Evolutionary conservation across 2,888 invertebrate species (phyloP).

Genomic region (Therioaphis trifolii): DNA sequence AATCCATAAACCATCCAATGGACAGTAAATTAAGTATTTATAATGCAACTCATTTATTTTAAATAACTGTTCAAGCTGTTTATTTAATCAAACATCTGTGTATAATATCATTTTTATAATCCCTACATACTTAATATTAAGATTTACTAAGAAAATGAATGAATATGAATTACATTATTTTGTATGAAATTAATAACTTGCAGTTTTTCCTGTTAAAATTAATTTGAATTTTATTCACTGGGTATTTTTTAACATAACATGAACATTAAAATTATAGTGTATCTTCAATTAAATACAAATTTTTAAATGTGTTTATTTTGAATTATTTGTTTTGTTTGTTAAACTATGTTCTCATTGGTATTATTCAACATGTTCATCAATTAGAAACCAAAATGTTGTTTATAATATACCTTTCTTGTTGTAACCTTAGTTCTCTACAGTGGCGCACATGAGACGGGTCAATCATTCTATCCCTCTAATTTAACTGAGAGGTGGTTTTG

Average conservation of each 20-base stretch:
- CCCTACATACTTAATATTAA: not conserved
- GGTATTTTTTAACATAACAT: constrained; percentile 38
- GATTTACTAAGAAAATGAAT: not conserved
- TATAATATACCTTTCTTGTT: too few species aligned
- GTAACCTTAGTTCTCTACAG: too few species aligned
- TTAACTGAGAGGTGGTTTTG: too few species aligned
- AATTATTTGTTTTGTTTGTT: not conserved
- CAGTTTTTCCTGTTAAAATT: constrained; percentile 8
- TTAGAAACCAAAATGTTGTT: too few species aligned
- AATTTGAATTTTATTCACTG: constrained; percentile 11
- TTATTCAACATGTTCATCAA: too few species aligned
- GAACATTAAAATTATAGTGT: constrained; percentile 11
- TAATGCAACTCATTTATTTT: not conserved
- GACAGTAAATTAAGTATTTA: not conserved
- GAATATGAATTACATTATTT: not conserved
- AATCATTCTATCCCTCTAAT: too few species aligned
- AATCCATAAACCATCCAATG: not conserved
- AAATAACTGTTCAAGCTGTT: not conserved
- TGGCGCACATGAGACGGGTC: too few species aligned
- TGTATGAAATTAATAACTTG: constrained; percentile 39
- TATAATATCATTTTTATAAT: not conserved
- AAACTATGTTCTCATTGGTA: too few species aligned
- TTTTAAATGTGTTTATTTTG: constrained; percentile 28
- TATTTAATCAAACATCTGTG: not conserved
- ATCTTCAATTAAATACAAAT: constrained; percentile 41